These are phyloP conservation scores for Choloepus hoffmanni DNA, from an alignment of 2,113 vertebrate species.

Conservation along the genomic window DNA sequence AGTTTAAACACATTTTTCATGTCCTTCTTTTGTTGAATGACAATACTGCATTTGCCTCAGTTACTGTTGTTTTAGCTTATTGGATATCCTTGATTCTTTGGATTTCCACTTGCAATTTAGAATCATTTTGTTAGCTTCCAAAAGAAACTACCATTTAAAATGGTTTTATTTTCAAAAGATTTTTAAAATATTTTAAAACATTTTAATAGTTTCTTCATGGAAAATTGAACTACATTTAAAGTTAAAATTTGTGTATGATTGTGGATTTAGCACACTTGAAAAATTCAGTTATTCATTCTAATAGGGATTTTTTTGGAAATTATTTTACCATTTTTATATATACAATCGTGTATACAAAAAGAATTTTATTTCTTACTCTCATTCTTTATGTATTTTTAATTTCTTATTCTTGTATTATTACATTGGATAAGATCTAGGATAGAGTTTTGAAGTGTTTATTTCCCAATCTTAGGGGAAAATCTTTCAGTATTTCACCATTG, in stretches of 20 bases:
- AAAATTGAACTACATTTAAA: neutral
- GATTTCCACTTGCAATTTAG: neutral
- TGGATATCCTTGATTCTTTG: neutral
- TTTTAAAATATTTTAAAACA: neutral
- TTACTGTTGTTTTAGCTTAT: neutral
- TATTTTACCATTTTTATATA: neutral
- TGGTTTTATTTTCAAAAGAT: no score
- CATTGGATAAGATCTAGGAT: neutral
- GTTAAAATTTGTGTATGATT: neutral
- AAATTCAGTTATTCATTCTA: neutral
- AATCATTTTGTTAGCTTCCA: neutral
- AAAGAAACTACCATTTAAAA: neutral
- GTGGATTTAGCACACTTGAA: neutral
- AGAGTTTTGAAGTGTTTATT: neutral
- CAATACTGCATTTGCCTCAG: neutral
- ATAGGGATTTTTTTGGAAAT: neutral
- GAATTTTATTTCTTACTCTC: neutral
- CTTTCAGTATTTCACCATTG: neutral
- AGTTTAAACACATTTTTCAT: neutral
- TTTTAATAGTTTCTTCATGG: neutral
- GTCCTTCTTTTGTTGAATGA: neutral
- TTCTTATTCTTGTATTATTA: neutral
- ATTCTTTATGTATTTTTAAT: neutral
- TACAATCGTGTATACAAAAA: neutral
- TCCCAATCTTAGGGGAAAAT: neutral